A percentile compares a stretch with the other conserved stretches of the same genome.
Evolutionary conservation across 2,797 vertebrate species (phyloP).

Genomic region (Amazona ochrocephala): DNA sequence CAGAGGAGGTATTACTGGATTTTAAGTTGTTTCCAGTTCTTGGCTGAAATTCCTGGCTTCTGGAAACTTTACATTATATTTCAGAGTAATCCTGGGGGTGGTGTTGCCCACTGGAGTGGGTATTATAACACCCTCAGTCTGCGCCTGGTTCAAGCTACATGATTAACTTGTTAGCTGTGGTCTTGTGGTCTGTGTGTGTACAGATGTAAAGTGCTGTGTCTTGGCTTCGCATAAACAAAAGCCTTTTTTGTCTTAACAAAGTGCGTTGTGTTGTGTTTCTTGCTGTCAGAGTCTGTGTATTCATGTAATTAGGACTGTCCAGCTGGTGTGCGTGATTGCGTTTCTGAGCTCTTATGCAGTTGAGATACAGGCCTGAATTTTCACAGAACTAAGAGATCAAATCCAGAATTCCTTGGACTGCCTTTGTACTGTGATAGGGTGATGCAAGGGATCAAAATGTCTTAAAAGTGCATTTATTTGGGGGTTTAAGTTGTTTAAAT

Average conservation of each 20-base stretch:
- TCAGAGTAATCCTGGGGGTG: background rate
- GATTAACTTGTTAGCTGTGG: background rate
- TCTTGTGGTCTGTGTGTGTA: background rate
- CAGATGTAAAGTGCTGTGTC: background rate
- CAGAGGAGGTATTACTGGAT: background rate
- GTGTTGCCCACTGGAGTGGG: background rate
- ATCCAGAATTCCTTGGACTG: background rate
- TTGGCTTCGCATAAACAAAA: background rate
- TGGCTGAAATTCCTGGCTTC: slow-evolving; percentile 1
- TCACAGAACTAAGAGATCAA: background rate
- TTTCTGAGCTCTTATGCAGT: background rate
- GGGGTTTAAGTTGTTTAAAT: background rate
- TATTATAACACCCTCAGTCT: background rate
- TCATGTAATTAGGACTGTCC: background rate
- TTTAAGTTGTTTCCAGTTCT: background rate
- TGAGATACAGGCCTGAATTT: background rate
- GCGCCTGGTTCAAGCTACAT: background rate
- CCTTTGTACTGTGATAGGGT: background rate
- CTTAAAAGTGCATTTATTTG: background rate
- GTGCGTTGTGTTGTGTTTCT: background rate
- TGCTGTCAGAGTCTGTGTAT: background rate
- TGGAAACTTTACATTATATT: background rate
- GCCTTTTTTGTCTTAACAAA: background rate
- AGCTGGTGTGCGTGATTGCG: background rate
- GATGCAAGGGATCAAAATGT: background rate